phyloP scores from a whole-genome alignment of 2,888 invertebrate species.

The Abrostola tripartita region DNA sequence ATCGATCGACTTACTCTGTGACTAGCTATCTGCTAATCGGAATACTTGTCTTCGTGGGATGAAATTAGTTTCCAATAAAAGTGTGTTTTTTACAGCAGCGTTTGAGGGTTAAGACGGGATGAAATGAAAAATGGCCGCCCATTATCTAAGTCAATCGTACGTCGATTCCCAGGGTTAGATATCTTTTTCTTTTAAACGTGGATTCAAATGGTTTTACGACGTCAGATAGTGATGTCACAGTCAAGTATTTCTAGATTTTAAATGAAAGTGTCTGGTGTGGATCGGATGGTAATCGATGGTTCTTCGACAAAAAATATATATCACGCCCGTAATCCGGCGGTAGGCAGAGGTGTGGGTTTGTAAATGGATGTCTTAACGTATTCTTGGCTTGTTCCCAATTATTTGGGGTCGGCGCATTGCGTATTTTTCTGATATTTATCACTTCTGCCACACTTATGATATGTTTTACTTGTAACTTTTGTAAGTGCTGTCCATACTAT shows the following conservation, averaged over 20 bases:
- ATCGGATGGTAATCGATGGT: not conserved
- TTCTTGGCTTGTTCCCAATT: too few relatives aligned
- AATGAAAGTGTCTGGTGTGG: slow-evolving; percentile 4
- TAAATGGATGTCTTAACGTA: too few relatives aligned
- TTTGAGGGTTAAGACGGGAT: slow-evolving; percentile 12
- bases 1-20: slow-evolving; percentile 56
- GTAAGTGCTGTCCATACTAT: too few relatives aligned
- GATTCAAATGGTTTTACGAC: slow-evolving; percentile 11
- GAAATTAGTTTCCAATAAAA: slow-evolving; percentile 64
- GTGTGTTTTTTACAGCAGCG: slow-evolving; percentile 48
- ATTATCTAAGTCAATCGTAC: slow-evolving; percentile 33
- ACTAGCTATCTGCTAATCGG: slow-evolving; percentile 39
- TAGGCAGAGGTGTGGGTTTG: not conserved
- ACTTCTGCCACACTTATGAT: too few relatives aligned
- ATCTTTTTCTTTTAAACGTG: slow-evolving; percentile 18
- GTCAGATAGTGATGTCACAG: slow-evolving; percentile 7
- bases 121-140: slow-evolving; percentile 52
- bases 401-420: too few relatives aligned
- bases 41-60: slow-evolving; percentile 51
- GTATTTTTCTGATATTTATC: too few relatives aligned
- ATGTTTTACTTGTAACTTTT: too few relatives aligned
- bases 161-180: slow-evolving; percentile 39
- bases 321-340: not conserved
- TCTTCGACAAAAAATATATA: not conserved
- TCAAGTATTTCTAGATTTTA: not conserved